Percentiles rank a stretch among this genome's conserved stretches.
Evolutionary conservation across 2,113 vertebrate genomes (phyloP).

Genomic region (Burhinus oedicnemus): DNA sequence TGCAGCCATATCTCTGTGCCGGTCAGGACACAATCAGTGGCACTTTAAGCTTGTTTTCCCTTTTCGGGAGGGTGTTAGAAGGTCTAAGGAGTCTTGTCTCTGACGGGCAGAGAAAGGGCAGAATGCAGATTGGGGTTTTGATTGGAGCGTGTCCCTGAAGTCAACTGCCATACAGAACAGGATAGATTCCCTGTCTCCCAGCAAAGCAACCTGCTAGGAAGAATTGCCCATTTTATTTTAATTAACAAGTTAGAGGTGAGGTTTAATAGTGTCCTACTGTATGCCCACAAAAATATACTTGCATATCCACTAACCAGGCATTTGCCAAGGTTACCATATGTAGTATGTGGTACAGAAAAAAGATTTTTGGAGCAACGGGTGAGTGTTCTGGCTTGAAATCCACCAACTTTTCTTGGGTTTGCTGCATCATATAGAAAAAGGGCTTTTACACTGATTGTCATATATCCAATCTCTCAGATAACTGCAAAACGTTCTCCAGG

Average conservation of each 20-base stretch:
- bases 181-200: background rate
- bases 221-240: background rate
- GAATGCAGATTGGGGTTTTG: background rate
- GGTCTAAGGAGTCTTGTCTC: background rate
- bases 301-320: fast-evolving
- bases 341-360: background rate
- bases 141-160: background rate
- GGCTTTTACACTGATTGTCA: background rate
- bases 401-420: background rate
- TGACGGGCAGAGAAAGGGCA: background rate
- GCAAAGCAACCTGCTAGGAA: background rate
- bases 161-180: background rate
- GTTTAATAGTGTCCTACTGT: background rate
- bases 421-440: background rate
- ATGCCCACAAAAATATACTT: background rate
- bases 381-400: background rate
- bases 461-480: background rate
- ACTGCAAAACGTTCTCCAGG: background rate
- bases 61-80: background rate
- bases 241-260: background rate
- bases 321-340: background rate
- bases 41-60: background rate
- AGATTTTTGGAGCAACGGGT: background rate
- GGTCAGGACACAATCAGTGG: background rate
- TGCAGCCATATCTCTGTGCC: background rate